A percentile compares a stretch with the other conserved stretches of the same genome.
Conservation (phyloP, 2,888 invertebrate species). For the Hedya salicella region DNA sequence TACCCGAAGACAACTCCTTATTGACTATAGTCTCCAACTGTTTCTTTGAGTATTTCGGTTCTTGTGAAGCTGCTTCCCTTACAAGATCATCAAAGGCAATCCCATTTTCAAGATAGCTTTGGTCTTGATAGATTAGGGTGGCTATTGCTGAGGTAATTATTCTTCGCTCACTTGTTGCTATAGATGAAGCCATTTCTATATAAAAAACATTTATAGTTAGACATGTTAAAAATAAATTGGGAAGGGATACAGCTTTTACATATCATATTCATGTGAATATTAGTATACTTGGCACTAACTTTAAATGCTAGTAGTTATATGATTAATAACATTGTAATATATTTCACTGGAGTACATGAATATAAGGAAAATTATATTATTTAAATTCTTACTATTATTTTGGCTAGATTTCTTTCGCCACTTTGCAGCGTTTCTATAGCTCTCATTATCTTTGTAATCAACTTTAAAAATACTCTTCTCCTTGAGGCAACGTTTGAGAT, state of each 20-base stretch:
- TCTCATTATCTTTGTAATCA: slow-evolving; percentile 94
- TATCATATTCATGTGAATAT: no score
- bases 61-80: slow-evolving; percentile 87
- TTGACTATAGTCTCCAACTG: slow-evolving; percentile 87
- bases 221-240: neutral
- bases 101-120: slow-evolving; percentile 89
- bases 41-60: slow-evolving; percentile 86
- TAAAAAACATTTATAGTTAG: slow-evolving; percentile 31
- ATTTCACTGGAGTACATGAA: neutral
- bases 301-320: neutral
- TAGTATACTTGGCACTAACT: neutral
- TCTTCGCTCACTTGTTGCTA: slow-evolving; percentile 77
- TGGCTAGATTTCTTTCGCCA: slow-evolving; percentile 81
- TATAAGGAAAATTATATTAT: neutral
- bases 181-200: slow-evolving; percentile 77
- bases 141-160: slow-evolving; percentile 89
- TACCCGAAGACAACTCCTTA: slow-evolving; percentile 89
- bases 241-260: no score
- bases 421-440: slow-evolving; percentile 93
- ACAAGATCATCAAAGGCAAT: slow-evolving; percentile 89
- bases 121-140: slow-evolving; percentile 89
- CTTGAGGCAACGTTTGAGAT: slow-evolving; percentile 90
- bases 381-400: slow-evolving; percentile 59
- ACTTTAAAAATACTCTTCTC: slow-evolving; percentile 91
- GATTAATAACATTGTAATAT: neutral